These are phyloP conservation scores for Alosa sapidissima DNA, from an alignment of 2,797 vertebrate species.

Conservation along the genomic window DNA sequence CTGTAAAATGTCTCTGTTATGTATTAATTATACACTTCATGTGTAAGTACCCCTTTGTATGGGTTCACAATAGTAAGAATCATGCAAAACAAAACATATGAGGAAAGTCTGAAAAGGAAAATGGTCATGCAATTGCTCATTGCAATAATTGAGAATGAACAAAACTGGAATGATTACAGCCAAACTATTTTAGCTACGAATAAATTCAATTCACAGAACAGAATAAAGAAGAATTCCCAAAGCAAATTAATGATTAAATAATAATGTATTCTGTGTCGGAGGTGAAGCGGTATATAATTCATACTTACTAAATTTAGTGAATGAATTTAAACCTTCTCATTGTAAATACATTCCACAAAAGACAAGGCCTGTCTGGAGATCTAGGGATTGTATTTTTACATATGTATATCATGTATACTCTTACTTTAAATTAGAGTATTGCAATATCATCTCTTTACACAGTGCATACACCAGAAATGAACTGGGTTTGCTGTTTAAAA, in stretches of 20 bases:
- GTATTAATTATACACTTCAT: background rate
- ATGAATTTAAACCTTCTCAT: background rate
- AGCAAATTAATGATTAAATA: background rate
- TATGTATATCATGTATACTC: background rate
- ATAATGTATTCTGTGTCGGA: background rate
- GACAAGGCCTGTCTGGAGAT: background rate
- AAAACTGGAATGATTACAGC: background rate
- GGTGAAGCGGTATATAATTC: background rate
- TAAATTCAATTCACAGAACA: background rate
- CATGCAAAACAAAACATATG: background rate
- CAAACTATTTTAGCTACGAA: background rate
- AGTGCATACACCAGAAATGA: background rate
- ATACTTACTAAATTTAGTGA: background rate
- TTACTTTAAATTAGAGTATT: background rate
- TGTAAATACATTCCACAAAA: background rate
- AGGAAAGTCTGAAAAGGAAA: background rate
- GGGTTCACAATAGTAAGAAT: background rate
- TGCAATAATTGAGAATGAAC: background rate
- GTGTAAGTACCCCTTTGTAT: background rate
- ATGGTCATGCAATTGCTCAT: background rate
- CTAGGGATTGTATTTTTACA: background rate
- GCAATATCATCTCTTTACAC: background rate
- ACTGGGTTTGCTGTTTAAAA: background rate
- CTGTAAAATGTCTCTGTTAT: constrained; percentile 4
- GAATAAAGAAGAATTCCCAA: background rate